Evolutionary conservation across 2,797 vertebrate genomes (phyloP).

Genomic region (Cirrhinus mrigala): DNA sequence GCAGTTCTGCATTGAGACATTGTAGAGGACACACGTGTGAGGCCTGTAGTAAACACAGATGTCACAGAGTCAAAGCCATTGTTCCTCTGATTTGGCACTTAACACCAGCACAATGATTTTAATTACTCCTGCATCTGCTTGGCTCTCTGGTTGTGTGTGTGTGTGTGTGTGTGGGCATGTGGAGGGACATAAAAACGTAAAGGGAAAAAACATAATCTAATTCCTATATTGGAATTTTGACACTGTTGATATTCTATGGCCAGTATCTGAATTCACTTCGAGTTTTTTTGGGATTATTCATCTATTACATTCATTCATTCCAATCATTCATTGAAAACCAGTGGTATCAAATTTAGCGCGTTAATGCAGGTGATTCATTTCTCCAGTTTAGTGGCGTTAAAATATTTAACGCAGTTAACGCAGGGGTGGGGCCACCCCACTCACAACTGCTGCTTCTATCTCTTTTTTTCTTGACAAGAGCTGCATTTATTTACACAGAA

Average conservation of each 20-base stretch:
- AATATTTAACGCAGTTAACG: too few relatives aligned
- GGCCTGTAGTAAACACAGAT: conserved; percentile 46
- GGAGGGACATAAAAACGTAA: not conserved
- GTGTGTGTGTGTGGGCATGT: not conserved
- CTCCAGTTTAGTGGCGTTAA: too few relatives aligned
- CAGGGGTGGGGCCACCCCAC: too few relatives aligned
- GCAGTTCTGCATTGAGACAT: not conserved
- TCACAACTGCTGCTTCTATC: too few relatives aligned
- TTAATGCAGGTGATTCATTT: too few relatives aligned
- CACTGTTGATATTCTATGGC: conserved; percentile 1
- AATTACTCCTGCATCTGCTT: conserved; percentile 53
- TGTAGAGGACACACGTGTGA: not conserved
- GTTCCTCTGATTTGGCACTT: conserved; percentile 34
- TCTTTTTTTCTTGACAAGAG: too few relatives aligned
- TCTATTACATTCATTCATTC: too few relatives aligned
- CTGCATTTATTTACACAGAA: too few relatives aligned
- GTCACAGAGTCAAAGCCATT: conserved; percentile 38
- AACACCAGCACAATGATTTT: conserved; percentile 42
- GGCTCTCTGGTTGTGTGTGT: not conserved
- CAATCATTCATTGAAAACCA: too few relatives aligned
- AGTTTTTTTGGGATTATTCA: not conserved
- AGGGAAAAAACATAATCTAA: conserved; percentile 1
- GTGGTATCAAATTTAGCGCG: too few relatives aligned
- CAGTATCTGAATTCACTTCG: not conserved
- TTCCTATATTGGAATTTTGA: conserved; percentile 43